Percentiles rank a stretch among this genome's conserved stretches.
phyloP scores from a whole-genome alignment of 2,113 vertebrate species.

The Neomonachus schauinslandi region DNA sequence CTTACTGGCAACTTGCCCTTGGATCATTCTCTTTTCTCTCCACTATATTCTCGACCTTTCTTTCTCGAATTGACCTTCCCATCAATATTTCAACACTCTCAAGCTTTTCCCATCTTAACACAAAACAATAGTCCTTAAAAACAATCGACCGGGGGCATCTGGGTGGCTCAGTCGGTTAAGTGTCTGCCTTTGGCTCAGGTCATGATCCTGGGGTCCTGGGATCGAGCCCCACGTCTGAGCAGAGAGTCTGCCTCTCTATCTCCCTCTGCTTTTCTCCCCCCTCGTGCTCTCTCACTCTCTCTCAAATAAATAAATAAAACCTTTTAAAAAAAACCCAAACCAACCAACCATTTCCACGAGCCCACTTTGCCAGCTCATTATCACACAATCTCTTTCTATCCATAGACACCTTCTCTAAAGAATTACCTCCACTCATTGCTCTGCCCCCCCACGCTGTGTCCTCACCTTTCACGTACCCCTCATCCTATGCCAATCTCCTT shows the following conservation, averaged over 20 bases:
- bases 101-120: neutral
- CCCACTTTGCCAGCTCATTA: neutral
- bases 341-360: neutral
- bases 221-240: fast-evolving
- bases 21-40: neutral
- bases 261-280: neutral
- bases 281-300: neutral
- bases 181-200: neutral
- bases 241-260: neutral
- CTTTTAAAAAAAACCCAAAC: neutral
- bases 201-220: neutral
- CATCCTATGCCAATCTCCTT: neutral
- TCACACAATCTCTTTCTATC: neutral
- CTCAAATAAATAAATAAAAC: neutral
- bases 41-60: neutral
- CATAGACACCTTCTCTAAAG: neutral
- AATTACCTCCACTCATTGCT: neutral
- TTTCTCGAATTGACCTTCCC: neutral
- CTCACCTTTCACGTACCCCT: neutral
- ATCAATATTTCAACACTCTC: neutral
- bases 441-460: fast-evolving
- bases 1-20: neutral
- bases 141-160: neutral
- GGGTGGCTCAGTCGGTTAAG: neutral
- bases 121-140: neutral